Conservation (phyloP, 2,888 invertebrate genomes). For the Drosophila monieri region DNA sequence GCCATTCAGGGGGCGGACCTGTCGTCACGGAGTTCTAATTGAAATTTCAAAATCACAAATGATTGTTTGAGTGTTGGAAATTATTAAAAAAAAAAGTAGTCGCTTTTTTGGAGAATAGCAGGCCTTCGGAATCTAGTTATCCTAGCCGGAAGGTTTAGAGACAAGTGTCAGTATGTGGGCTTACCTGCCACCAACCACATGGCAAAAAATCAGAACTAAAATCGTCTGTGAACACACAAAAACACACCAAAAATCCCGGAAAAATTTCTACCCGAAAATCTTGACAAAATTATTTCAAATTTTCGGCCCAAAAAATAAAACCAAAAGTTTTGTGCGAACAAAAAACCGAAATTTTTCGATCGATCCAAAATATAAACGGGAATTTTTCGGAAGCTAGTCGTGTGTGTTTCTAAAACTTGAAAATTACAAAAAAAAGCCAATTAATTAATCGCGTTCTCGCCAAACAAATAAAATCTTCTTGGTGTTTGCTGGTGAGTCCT, state of each 20-base stretch:
- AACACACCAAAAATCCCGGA: slow-evolving; percentile 52
- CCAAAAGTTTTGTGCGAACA: slow-evolving; percentile 3
- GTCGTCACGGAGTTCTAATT: slow-evolving; percentile 14
- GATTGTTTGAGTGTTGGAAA: too few species aligned
- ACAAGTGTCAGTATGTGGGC: slow-evolving; percentile 6
- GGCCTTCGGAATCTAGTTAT: background rate
- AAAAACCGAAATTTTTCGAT: background rate
- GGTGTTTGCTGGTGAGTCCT: background rate
- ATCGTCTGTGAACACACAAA: slow-evolving; percentile 54
- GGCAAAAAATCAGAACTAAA: slow-evolving; percentile 43
- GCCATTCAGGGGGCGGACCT: slow-evolving; percentile 1
- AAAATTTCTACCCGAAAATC: slow-evolving; percentile 39
- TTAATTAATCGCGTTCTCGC: too few species aligned
- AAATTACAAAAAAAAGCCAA: background rate
- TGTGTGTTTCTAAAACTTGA: slow-evolving; percentile 1
- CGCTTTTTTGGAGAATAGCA: background rate
- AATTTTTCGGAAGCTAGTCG: slow-evolving; percentile 6
- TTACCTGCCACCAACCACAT: background rate
- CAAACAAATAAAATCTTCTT: background rate
- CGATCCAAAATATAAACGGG: background rate
- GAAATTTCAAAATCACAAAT: slow-evolving; percentile 10
- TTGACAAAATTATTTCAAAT: slow-evolving; percentile 28
- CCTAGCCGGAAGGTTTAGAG: background rate
- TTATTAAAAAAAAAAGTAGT: too few species aligned
- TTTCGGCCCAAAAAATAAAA: slow-evolving; percentile 15